Percentiles rank a stretch among this genome's conserved stretches.
These are phyloP conservation scores for Campylorhamphus procurvoides DNA, from an alignment of 2,113 vertebrate species.

Conservation along the genomic window DNA sequence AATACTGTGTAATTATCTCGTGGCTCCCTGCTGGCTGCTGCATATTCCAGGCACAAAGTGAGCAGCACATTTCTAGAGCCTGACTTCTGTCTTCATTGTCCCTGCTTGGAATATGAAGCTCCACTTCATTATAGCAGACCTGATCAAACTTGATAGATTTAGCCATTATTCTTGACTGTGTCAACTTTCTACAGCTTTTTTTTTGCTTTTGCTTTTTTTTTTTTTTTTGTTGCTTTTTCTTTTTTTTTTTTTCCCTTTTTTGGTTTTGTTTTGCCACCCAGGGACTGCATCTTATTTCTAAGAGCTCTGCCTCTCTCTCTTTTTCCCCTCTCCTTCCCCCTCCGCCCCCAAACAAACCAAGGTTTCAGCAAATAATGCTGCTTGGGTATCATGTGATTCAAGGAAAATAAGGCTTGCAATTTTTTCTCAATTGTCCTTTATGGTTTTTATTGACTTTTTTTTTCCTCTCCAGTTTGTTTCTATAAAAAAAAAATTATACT, in stretches of 20 bases:
- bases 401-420: slow-evolving; percentile 81
- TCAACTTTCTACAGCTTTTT: slow-evolving; percentile 79
- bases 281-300: slow-evolving; percentile 83
- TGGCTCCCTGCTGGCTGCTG: slow-evolving; percentile 88
- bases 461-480: slow-evolving; percentile 36
- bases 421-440: slow-evolving; percentile 81
- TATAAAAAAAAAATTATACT: slow-evolving; percentile 74
- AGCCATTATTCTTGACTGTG: slow-evolving; percentile 91
- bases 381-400: slow-evolving; percentile 77
- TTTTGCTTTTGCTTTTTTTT: background rate
- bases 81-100: slow-evolving; percentile 88
- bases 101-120: slow-evolving; percentile 88
- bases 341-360: slow-evolving; percentile 60
- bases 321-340: background rate
- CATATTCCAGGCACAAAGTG: slow-evolving; percentile 89
- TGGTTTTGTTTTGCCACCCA: slow-evolving; percentile 84
- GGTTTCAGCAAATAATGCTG: slow-evolving; percentile 83
- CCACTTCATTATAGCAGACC: slow-evolving; percentile 90
- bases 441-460: slow-evolving; percentile 77
- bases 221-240: background rate
- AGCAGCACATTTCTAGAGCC: slow-evolving; percentile 82
- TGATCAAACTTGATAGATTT: slow-evolving; percentile 95
- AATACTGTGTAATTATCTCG: slow-evolving; percentile 93
- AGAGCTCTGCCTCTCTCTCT: slow-evolving; percentile 65
- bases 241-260: slow-evolving; percentile 44